phyloP scores from a whole-genome alignment of 2,888 invertebrate genomes.

The Meteorus cinctellus region DNA sequence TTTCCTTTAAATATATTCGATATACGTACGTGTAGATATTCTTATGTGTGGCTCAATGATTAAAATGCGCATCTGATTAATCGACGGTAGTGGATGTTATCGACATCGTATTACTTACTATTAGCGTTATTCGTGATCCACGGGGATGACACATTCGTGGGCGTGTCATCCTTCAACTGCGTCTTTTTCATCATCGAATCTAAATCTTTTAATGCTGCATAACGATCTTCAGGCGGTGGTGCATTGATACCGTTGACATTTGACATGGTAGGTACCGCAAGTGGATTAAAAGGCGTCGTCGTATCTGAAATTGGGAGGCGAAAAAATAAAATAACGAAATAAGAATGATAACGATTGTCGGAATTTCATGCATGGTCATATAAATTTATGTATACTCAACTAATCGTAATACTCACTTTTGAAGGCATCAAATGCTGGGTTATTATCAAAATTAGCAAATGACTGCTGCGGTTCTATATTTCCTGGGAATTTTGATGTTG shows the following conservation, averaged over 20 bases:
- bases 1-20: too few species aligned
- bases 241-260: conserved; percentile 64
- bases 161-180: conserved; percentile 66
- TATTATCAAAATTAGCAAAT: conserved; percentile 85
- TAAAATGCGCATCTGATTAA: background rate
- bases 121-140: conserved; percentile 63
- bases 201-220: conserved; percentile 95
- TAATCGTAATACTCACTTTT: conserved; percentile 55
- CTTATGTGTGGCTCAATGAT: background rate
- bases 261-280: conserved; percentile 53
- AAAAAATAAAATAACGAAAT: conserved; percentile 1
- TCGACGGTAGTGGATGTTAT: conserved; percentile 4
- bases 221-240: conserved; percentile 85
- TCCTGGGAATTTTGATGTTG: conserved; percentile 65
- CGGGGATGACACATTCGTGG: conserved; percentile 54
- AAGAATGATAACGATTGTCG: background rate
- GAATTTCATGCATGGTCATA: background rate
- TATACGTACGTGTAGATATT: too few species aligned
- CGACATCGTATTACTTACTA: conserved; percentile 37
- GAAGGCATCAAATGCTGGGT: conserved; percentile 78
- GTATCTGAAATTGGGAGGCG: conserved; percentile 38
- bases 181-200: conserved; percentile 79
- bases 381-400: background rate
- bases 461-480: conserved; percentile 72
- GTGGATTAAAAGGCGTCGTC: conserved; percentile 53